These are phyloP conservation scores for Vesta saturnalis DNA, from an alignment of 2,888 invertebrate genomes.

Conservation along the genomic window DNA sequence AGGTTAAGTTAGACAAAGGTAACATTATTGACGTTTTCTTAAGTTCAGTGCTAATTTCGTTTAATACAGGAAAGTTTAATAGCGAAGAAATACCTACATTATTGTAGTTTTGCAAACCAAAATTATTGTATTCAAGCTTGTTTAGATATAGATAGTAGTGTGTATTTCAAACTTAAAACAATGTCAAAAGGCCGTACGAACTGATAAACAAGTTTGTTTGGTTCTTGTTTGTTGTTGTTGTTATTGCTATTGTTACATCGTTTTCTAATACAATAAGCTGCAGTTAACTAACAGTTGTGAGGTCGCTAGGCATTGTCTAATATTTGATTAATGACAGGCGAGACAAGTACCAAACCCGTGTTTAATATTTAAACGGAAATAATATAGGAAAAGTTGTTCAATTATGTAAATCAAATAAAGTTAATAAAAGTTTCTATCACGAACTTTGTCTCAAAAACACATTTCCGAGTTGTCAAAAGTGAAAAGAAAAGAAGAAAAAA, in stretches of 20 bases:
- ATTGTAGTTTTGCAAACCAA: too few relatives aligned
- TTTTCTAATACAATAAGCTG: background rate
- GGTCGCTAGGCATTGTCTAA: background rate
- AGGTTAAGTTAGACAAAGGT: too few relatives aligned
- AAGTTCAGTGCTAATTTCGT: too few relatives aligned
- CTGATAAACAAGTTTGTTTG: background rate
- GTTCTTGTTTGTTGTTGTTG: conserved; percentile 1
- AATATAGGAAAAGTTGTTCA: background rate
- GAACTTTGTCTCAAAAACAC: background rate
- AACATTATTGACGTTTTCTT: too few relatives aligned
- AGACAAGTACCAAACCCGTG: background rate
- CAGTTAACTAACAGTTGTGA: background rate
- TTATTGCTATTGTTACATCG: conserved; percentile 1
- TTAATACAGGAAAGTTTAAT: too few relatives aligned
- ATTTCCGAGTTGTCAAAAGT: background rate
- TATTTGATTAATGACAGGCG: background rate
- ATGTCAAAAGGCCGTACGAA: background rate
- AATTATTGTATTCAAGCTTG: too few relatives aligned
- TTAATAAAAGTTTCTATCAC: background rate
- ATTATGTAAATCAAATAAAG: background rate
- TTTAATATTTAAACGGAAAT: background rate
- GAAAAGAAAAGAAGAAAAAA: background rate
- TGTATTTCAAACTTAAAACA: conserved; percentile 1
- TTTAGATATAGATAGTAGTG: too few relatives aligned
- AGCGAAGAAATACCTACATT: too few relatives aligned